Evolutionary conservation across 2,113 vertebrate species (phyloP).

Genomic region (Sarotherodon lohbergeri): DNA sequence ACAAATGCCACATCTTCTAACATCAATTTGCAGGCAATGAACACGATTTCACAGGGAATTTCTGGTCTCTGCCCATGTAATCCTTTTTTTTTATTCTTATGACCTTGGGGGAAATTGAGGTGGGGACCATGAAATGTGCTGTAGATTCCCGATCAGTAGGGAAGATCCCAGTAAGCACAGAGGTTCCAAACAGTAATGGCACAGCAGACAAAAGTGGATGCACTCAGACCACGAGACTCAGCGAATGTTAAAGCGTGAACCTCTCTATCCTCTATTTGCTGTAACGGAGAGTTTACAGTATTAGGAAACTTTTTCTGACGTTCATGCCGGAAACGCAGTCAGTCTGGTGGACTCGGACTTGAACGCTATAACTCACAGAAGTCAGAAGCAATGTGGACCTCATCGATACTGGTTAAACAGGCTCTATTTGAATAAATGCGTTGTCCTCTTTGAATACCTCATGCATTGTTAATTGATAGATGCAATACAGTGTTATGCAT

Average conservation of each 20-base stretch:
- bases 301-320: neutral
- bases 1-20: neutral
- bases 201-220: neutral
- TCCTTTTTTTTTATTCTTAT: neutral
- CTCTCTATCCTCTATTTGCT: neutral
- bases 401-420: neutral
- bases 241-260: neutral
- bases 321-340: neutral
- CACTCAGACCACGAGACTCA: neutral
- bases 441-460: neutral
- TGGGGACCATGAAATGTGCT: neutral
- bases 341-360: neutral
- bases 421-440: neutral
- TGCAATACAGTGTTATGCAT: constrained; percentile 8
- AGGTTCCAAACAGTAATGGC: neutral
- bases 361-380: neutral
- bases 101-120: neutral
- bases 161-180: neutral
- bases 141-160: neutral
- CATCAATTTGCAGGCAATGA: neutral
- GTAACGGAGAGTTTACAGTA: neutral
- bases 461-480: constrained; percentile 26
- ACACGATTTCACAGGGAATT: neutral
- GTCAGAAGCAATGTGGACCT: neutral
- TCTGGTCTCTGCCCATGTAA: neutral